Base-by-base conservation (phyloP, 2,888 invertebrate genomes). In the Lasius fuliginosus region DNA sequence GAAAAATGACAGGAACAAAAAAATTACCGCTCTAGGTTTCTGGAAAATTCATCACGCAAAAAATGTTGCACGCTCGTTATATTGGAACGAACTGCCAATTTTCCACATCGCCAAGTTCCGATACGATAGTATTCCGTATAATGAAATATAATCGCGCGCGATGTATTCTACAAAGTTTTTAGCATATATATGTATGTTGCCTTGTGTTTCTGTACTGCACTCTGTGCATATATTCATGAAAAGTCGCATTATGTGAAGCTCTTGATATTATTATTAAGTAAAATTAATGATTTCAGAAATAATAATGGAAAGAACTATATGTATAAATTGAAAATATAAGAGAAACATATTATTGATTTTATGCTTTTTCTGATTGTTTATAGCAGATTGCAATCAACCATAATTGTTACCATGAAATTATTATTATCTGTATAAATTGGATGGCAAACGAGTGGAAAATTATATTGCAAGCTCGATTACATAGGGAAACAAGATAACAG, bases 401-500 rank as follows among this genome's bases (percentile, higher is more conserved):
- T 67, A 42, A 56, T 67, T 77, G 40, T 75, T 75, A 42, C 1
- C 49, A 23, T 9, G 53, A 76, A 53, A 67, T 67, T 77, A 76
- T 65, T 76, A 76, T 53, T 76, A 42, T 56, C 18, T n/a, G 9
- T 15, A 30, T 56, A 77, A 77, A 77, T 77, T 42, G n/a, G n/a
- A 53, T n/a, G 67, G 42, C 56, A 58, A 56, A 77, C 77, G n/a
- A 77, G 56, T 30, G 68, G 56, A 68, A 77, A 77, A 77, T 77
- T 77, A 68, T 77, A 58, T 77, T 77, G 67, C 67, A 58, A 67
- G 76, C 76, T 65, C 42, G 56, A 77, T 77, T 77, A 67, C 77
- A 68, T 56, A 15, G 12, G 30, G n/a, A 67, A 77, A 68, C 56
- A n/a, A 77, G 67, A 58, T 77, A 77, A 77, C 30, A 42, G 30